phyloP scores from a whole-genome alignment of 2,113 vertebrate genomes.

The Hypomesus transpacificus region DNA sequence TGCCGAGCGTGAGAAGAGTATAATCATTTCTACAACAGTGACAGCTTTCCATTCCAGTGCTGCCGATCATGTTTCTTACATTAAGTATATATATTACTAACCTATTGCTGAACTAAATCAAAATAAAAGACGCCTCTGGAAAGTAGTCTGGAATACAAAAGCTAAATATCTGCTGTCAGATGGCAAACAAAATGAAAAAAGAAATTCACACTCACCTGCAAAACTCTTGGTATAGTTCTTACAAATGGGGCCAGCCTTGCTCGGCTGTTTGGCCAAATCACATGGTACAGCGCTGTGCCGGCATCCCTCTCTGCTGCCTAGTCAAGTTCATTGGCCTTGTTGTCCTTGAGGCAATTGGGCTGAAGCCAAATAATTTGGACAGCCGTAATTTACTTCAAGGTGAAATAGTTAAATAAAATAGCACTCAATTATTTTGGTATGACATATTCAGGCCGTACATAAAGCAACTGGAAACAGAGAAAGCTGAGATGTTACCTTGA shows the following conservation, averaged over 20 bases:
- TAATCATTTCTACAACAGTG: too few relatives aligned
- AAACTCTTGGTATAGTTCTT: constrained; percentile 61
- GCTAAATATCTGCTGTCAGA: constrained; percentile 32
- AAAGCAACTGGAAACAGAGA: constrained; percentile 47
- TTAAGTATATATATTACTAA: too few relatives aligned
- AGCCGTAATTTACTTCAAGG: constrained; percentile 61
- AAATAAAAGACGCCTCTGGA: constrained; percentile 12
- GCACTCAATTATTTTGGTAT: constrained; percentile 62
- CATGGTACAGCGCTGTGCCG: constrained; percentile 49
- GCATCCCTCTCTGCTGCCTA: constrained; percentile 50
- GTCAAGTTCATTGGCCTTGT: constrained; percentile 46
- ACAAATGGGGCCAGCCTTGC: constrained; percentile 51
- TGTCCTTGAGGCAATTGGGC: constrained; percentile 59
- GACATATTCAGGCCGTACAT: constrained; percentile 50
- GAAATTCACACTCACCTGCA: constrained; percentile 48
- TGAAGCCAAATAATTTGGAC: constrained; percentile 60
- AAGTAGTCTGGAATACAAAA: constrained; percentile 34
- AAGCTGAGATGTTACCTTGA: constrained; percentile 44
- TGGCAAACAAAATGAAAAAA: constrained; percentile 57
- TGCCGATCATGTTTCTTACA: too few relatives aligned
- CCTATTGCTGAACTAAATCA: not conserved
- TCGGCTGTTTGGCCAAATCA: constrained; percentile 52
- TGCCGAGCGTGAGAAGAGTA: not conserved
- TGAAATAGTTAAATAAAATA: constrained; percentile 55
- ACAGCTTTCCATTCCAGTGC: too few relatives aligned